phyloP scores from a whole-genome alignment of 2,113 vertebrate genomes.

The Crotalus viridis region DNA sequence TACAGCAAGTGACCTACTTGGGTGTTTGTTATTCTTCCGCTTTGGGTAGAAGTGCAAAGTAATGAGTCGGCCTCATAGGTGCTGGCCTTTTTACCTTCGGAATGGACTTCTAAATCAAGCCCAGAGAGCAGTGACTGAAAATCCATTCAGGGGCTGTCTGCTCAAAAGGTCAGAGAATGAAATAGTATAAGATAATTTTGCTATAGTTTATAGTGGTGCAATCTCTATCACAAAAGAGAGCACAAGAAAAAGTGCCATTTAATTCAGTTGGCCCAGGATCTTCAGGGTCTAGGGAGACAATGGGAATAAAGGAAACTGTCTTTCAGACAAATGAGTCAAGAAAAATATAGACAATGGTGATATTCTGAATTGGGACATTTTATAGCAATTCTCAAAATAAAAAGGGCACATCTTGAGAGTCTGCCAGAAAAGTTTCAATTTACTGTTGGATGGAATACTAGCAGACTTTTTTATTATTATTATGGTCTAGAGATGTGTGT shows the following conservation, averaged over 20 bases:
- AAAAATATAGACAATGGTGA: constrained; percentile 14
- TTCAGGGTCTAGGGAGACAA: neutral
- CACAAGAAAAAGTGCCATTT: constrained; percentile 23
- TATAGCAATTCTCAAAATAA: constrained; percentile 6
- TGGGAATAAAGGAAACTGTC: neutral
- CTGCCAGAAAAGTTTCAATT: neutral
- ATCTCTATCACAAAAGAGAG: constrained; percentile 10
- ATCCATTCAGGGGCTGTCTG: constrained; percentile 63
- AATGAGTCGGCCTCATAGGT: constrained; percentile 56
- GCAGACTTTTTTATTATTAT: fast-evolving
- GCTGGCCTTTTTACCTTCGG: constrained; percentile 62
- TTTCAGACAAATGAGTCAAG: constrained; percentile 18
- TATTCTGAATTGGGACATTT: neutral
- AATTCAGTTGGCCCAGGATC: constrained; percentile 17
- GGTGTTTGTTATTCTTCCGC: constrained; percentile 61
- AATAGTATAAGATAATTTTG: constrained; percentile 61
- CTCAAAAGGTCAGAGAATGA: constrained; percentile 63
- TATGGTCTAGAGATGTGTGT: constrained; percentile 4
- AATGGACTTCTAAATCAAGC: constrained; percentile 68
- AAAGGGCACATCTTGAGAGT: neutral
- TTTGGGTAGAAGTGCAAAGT: constrained; percentile 57
- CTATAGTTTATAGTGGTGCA: constrained; percentile 45
- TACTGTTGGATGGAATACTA: neutral
- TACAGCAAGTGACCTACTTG: constrained; percentile 44
- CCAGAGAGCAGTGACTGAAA: constrained; percentile 65